Base-by-base conservation (phyloP, 2,797 vertebrate species). In the Leuciscus waleckii region DNA sequence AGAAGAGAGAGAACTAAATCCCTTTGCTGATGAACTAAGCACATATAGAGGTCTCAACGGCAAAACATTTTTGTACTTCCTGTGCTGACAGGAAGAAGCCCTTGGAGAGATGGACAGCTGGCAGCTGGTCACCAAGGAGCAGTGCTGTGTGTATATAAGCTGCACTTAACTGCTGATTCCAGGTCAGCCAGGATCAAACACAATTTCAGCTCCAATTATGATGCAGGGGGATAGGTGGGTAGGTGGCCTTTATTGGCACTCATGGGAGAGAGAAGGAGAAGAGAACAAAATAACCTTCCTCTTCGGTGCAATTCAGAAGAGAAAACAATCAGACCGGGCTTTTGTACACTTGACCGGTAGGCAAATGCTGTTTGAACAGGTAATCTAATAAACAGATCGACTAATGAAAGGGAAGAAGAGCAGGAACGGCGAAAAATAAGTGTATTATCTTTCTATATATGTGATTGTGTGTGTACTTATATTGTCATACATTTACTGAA, bases 191-290 rank as follows among this genome's bases (percentile, higher is more conserved):
- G 87, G 86, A 92, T 89, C 82, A 92, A 90, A 87, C 37, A 13
- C 79, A 63, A 90, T 90, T 89, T 91, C 84, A 90, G 70, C 70
- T 19, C 32, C 89, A 92, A 90, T 92, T 92, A 89, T 88, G 87
- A 92, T 90, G 86, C 81, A 89, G 87, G 82, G 89, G 90, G 90
- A 93, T 89, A 87, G 84, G 80, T 58, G 76, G 84, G 73, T 65
- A 58, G 88, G 82, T 87, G 77, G 87, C 85, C 63, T 85, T 88
- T 85, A 90, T 81, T 86, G 90, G 84, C 73, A 67, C 63, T 79
- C 69, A 43, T 58, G 56, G 79, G 51, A 37, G 65, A 81, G 41
- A 75, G 71, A 81, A n/a, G 70, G 41, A 77, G 84, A 86, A 70
- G 32, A 51, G 69, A 43, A 37, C 75, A 69, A 74, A 71, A 79